A percentile compares a stretch with the other conserved stretches of the same genome.
Conservation (phyloP, 2,113 vertebrate species). For the Cinclus mexicanus region DNA sequence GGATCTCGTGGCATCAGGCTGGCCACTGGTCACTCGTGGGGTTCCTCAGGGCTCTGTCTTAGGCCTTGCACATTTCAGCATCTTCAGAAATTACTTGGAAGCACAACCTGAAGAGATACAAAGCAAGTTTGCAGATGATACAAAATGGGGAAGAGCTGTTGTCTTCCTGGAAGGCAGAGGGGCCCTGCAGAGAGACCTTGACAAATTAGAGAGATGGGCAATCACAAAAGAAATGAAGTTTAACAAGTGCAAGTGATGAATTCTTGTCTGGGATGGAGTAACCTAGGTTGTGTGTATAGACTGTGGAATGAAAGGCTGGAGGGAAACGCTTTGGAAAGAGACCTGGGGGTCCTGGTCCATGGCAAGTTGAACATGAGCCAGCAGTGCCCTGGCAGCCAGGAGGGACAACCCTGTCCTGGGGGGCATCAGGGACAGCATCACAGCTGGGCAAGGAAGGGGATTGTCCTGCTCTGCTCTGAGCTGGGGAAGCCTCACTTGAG, state of each 20-base stretch:
- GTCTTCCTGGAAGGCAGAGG: too few species aligned
- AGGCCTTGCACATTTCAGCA: not conserved
- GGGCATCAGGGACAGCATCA: fast-evolving
- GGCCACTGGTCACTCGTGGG: not conserved
- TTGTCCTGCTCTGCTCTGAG: fast-evolving
- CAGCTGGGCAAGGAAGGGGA: fast-evolving
- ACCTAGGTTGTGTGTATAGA: fast-evolving
- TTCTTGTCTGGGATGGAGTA: not conserved
- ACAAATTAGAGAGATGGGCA: not conserved
- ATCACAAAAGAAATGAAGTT: not conserved
- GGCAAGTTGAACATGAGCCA: not conserved
- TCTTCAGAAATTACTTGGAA: not conserved
- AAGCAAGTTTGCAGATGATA: not conserved
- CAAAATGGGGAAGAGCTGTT: not conserved
- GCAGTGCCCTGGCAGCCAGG: not conserved
- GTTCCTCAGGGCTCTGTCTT: not conserved
- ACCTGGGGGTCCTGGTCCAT: fast-evolving
- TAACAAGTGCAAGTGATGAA: not conserved
- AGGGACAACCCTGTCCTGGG: fast-evolving
- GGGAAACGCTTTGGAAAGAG: fast-evolving
- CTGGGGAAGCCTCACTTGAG: fast-evolving
- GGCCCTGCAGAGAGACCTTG: not conserved
- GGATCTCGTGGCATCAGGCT: not conserved
- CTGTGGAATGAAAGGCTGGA: not conserved
- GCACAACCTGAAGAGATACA: too few species aligned